Evolutionary conservation across 2,797 vertebrate genomes (phyloP).

Genomic region (Perodicticus potto): DNA sequence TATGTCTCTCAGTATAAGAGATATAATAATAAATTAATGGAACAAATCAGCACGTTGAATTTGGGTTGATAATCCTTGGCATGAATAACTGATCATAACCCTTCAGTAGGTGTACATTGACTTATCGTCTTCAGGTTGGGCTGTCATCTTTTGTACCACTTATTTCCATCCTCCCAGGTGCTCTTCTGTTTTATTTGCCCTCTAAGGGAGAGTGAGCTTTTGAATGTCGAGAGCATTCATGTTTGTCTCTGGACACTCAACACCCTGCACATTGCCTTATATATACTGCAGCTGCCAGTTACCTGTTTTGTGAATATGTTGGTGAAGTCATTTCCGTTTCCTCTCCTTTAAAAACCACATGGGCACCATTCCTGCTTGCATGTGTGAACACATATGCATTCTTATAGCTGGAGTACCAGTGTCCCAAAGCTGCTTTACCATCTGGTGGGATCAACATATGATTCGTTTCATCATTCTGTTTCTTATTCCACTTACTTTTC

Average conservation of each 20-base stretch:
- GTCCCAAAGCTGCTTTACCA: neutral
- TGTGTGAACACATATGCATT: neutral
- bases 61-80: neutral
- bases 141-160: neutral
- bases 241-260: neutral
- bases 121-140: neutral
- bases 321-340: neutral
- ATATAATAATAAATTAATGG: neutral
- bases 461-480: neutral
- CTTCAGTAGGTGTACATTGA: neutral
- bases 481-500: neutral
- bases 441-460: neutral
- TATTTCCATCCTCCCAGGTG: neutral
- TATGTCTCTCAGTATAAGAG: too few relatives aligned
- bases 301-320: neutral
- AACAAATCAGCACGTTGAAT: neutral
- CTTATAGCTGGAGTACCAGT: neutral
- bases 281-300: neutral
- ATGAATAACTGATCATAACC: neutral
- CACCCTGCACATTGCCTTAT: neutral
- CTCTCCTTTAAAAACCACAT: neutral
- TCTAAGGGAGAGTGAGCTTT: neutral
- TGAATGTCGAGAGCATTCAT: neutral
- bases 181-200: neutral
- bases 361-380: neutral